Base-by-base conservation (phyloP, 2,113 vertebrate species). In the Sphaerodactylus townsendi region DNA sequence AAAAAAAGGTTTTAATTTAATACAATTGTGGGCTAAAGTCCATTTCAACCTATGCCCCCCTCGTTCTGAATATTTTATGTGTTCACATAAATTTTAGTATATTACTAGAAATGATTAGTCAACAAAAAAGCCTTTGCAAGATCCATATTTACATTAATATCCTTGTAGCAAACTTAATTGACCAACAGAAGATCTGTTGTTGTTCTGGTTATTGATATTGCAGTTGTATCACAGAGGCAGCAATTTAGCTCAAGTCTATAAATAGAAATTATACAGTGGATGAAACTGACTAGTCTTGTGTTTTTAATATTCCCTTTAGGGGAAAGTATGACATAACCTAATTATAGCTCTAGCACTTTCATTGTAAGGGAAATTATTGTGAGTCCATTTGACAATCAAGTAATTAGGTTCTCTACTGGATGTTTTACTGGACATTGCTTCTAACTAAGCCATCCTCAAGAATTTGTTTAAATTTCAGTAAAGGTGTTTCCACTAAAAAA, bases 341-440 rank as follows among this genome's bases (percentile, higher is more conserved):
- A 97, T 95, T 96, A 96, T 81, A 93, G 87, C 88, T 81, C 85
- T 90, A 84, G 91, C 92, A 84, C 82, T 95, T 94, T 94, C 92
- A 95, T 87, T 92, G 81, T 90, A 93, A 92, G 89, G 84, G 88
- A 95, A 96, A 93, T 87, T 70, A 39, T 93, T 95, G 92, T 93
- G 96, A 93, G 94, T 95, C 92, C 84, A 93, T 95, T 94, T 95
- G 92, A 96, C 88, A 95, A 94, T 94, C 84, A 94, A 95, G 91
- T 95, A 95, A 96, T 96, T 96, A 95, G 90, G 81, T 95, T 96
- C 89, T 92, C 87, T 88, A 89, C 81, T 91, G 86, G 88, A 92
- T 92, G 50, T 91, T 94, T 94, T 92, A 90, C 81, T 93, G 79
- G 84, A 88, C 93, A 59, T 78, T 91, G 86, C 68, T 79, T 79